Evolutionary conservation across 92 coral and sea anemone genomes (phyloP), one percentile per base, ranked within the genome.

Genomic region (Bergia puertoricense): DNA sequence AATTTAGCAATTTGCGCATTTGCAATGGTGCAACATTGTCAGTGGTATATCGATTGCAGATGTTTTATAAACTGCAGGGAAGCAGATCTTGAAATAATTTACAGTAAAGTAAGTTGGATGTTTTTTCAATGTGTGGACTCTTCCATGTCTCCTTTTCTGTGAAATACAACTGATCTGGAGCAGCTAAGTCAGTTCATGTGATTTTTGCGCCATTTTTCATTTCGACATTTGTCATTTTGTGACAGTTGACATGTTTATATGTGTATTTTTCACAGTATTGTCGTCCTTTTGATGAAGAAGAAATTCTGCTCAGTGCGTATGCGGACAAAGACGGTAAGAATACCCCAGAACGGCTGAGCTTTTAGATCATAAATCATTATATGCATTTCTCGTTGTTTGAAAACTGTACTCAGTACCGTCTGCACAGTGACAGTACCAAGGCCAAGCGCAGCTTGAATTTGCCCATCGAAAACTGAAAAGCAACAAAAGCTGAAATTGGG

Each of bases 71-170:
- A n/a, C n/a, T n/a, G n/a, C n/a, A n/a, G n/a, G n/a, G 74, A 81
- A 65, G 85, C 85, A 59, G 85, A 81, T 81, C 85, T 81, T 62
- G 30, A 81, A 43, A 81, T 81, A 18, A 81, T 81, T 48, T 81
- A 81, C 44, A 81, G 85, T 59, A 81, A 57, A 65, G 85, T 81
- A 81, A 57, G 50, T 20, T n/a, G 6, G 22, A 9, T 51, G 68
- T 8, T 38, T 79, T 51, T 38, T 8, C 18, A 44, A 11, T 62
- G 4, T 42, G 36, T 39, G 16, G 43, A 76, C 1, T 13, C 22
- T 13, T 11, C 9, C 1, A 6, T 44, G 15, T 20, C 30, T 43
- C 44, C 3, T 15, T 62, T 16, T 6, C 6, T 57, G 7, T 81
- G 74, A 42, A 57, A 22, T 54, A 59, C 36, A 20, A 39, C 43